These are phyloP conservation scores for Eulemur macaco DNA, from an alignment of 2,113 vertebrate genomes.

Conservation along the genomic window DNA sequence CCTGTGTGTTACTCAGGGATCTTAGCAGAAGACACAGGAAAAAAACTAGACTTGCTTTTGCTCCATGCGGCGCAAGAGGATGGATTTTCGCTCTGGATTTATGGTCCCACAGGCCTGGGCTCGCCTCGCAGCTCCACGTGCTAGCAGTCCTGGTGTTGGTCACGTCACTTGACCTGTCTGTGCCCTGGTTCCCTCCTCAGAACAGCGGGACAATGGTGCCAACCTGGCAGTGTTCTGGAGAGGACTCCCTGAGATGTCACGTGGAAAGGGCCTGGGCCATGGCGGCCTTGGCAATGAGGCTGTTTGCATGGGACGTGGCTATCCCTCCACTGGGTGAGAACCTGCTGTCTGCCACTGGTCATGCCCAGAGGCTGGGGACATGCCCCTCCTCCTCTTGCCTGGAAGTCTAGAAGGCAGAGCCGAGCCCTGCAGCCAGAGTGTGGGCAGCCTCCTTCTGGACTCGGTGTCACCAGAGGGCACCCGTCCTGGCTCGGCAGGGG, in stretches of 20 bases:
- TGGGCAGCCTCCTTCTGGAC: background rate
- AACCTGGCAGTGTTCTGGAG: rapidly evolving
- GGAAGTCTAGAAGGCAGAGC: background rate
- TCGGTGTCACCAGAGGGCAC: background rate
- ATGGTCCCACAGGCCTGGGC: background rate
- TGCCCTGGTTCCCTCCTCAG: background rate
- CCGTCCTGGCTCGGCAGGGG: too few relatives aligned
- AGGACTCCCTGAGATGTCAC: background rate
- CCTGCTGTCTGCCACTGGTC: background rate
- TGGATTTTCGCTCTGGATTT: background rate
- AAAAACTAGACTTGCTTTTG: background rate
- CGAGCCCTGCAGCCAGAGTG: background rate
- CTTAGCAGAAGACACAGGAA: background rate
- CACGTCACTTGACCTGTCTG: background rate
- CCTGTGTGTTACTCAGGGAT: too few relatives aligned
- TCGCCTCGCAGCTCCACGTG: background rate
- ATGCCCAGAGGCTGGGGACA: background rate
- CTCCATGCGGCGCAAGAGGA: rapidly evolving
- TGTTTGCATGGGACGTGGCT: background rate
- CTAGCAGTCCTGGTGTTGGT: background rate
- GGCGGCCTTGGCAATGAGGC: background rate
- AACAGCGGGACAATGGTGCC: rapidly evolving
- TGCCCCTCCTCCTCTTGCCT: background rate
- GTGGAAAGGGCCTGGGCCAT: background rate
- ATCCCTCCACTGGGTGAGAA: background rate